These are phyloP conservation scores for Champsocephalus esox DNA, from an alignment of 2,797 vertebrate species.

Conservation along the genomic window DNA sequence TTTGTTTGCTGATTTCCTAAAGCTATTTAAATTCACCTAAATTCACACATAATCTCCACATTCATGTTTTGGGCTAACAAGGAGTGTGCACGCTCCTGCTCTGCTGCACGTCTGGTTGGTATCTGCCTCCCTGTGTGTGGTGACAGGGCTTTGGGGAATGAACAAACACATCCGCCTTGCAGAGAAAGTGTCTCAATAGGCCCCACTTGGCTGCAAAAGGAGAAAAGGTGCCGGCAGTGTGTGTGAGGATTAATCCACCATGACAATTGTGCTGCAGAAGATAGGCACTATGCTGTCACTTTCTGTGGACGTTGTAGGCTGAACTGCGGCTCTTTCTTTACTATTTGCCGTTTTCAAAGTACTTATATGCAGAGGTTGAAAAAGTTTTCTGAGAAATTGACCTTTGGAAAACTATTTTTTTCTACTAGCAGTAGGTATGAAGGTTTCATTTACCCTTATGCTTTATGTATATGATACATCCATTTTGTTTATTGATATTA, in stretches of 20 bases:
- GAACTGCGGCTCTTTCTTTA: slow-evolving; percentile 7
- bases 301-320: slow-evolving; percentile 26
- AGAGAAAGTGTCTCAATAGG: slow-evolving; percentile 40
- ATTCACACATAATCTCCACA: not conserved
- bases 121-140: slow-evolving; percentile 23
- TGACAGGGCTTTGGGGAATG: slow-evolving; percentile 50
- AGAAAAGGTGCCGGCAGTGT: slow-evolving; percentile 46
- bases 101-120: slow-evolving; percentile 33
- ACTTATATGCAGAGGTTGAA: slow-evolving; percentile 7
- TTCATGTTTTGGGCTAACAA: not conserved
- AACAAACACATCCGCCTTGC: slow-evolving; percentile 59
- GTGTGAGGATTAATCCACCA: slow-evolving; percentile 62
- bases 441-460: not conserved
- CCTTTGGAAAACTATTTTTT: not conserved
- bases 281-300: slow-evolving; percentile 18
- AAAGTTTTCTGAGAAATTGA: not conserved
- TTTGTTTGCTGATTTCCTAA: not conserved
- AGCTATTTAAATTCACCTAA: not conserved
- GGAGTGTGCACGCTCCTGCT: not conserved
- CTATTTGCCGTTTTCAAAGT: not conserved
- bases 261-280: slow-evolving; percentile 47
- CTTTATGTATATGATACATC: not conserved
- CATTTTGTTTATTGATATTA: not conserved
- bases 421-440: not conserved
- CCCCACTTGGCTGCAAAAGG: slow-evolving; percentile 46